Conservation (phyloP, 2,888 invertebrate species). For the Diarsia mendica region DNA sequence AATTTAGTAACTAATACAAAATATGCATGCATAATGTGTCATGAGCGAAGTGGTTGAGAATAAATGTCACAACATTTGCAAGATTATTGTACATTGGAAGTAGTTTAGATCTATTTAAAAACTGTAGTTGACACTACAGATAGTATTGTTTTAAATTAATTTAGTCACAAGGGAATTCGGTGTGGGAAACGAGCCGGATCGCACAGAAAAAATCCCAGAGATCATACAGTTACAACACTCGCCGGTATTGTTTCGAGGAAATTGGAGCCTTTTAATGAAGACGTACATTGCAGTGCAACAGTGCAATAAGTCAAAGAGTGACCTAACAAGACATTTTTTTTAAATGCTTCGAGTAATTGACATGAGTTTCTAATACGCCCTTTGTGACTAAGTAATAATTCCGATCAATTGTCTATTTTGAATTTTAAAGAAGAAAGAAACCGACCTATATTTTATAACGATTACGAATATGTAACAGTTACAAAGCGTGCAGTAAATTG, state of each 20-base stretch:
- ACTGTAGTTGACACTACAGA: conserved; percentile 71
- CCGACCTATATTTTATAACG: conserved; percentile 38
- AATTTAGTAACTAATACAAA: conserved; percentile 31
- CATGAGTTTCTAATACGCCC: background rate
- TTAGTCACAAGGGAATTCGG: conserved; percentile 84
- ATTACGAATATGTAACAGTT: conserved; percentile 29
- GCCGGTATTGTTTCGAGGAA: conserved; percentile 79
- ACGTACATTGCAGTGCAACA: conserved; percentile 46
- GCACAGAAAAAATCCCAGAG: conserved; percentile 83
- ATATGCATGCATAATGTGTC: too few relatives aligned
- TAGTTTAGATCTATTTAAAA: conserved; percentile 60
- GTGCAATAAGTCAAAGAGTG: conserved; percentile 49
- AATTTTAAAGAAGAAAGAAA: background rate
- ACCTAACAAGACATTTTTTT: conserved; percentile 37
- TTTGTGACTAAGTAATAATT: background rate
- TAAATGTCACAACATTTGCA: conserved; percentile 58
- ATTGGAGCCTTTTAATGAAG: conserved; percentile 72
- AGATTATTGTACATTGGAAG: conserved; percentile 46
- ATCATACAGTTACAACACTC: conserved; percentile 79
- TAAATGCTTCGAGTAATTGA: conserved; percentile 10
- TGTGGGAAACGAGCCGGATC: conserved; percentile 80
- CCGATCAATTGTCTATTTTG: background rate
- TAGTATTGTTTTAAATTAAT: conserved; percentile 82
- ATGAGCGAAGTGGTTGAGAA: conserved; percentile 32
- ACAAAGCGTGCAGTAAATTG: conserved; percentile 30